Evolutionary conservation across 1,140 invertebrate genomes (phyloP), one percentile per base, ranked within the genome.

Genomic region (Camponotus floridanus): DNA sequence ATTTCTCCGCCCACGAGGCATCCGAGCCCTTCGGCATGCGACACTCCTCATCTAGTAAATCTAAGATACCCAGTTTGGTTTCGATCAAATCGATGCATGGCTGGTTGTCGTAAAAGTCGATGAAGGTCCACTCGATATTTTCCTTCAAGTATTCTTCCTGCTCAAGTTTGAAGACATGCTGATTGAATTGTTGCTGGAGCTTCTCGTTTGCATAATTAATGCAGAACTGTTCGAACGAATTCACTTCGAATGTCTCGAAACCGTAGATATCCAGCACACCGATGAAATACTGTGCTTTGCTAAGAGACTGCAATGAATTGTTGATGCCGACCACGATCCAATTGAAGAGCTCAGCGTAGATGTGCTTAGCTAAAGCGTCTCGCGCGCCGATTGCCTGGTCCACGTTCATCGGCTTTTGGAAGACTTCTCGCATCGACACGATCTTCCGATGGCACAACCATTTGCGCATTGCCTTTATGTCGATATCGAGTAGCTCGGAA

Each of bases 141-240:
- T 99, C 99, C 93, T 98, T 97, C 0, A 99, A 96, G 95, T 99
- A 99, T 92, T 99, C 99, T 92, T 99, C 99, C 95, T 99, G 99
- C 93, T 99, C 99, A 65, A 99, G 94, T 94, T 99, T 99, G 94
- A 99, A 99, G 0, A 99, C 99, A 94, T 99, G 99, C 93, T 98
- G 97, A 94, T 99, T 99, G 94, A 99, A 99, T 94, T 99, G 99
- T 93, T 99, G 99, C 91, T 99, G 99, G 0, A 99, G 95, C 94
- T 99, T 99, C 94, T 99, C 99, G 95, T 99, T 99, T 0, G 99
- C 99, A 95, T 99, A 99, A 95, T 99, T 99, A 76, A 99, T 99
- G 94, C 99, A 99, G 95, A 99, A 99, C 95, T 99, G 99, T 94
- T 99, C 99, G 95, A 99, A 99, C 48, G 98, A 99, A 94, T 99